Percentiles rank a stretch among this genome's conserved stretches.
Conservation (phyloP, 30 jellyfish, hydroid and myxozoan genomes). For the Haliclystus octoradiatus region DNA sequence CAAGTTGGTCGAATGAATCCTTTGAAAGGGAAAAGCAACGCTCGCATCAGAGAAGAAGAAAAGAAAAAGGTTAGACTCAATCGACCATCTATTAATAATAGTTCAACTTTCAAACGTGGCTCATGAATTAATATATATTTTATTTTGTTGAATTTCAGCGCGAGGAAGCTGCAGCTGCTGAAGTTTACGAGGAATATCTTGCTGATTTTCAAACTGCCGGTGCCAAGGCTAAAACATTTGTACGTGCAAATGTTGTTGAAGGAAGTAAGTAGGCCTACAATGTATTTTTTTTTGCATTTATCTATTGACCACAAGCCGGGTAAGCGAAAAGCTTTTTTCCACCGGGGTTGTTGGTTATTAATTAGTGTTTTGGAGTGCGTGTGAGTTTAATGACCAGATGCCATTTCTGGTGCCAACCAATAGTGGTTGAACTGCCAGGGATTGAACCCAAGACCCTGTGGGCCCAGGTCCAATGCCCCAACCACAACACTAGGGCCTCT, state of each 20-base stretch:
- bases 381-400: no score
- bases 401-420: no score
- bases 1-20: slow-evolving; percentile 61
- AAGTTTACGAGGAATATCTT: slow-evolving; percentile 48
- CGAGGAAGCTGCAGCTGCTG: slow-evolving; percentile 66
- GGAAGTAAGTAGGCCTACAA: slow-evolving; percentile 11
- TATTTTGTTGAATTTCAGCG: slow-evolving; percentile 12
- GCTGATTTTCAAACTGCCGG: slow-evolving; percentile 53
- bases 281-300: not conserved
- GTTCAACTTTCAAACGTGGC: not conserved
- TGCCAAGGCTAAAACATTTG: slow-evolving; percentile 48
- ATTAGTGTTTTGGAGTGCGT: no score
- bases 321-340: no score
- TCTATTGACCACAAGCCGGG: no score
- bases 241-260: slow-evolving; percentile 28
- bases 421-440: no score
- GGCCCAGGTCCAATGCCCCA: no score
- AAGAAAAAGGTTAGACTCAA: slow-evolving; percentile 30
- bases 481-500: no score
- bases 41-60: slow-evolving; percentile 41
- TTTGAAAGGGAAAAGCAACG: slow-evolving; percentile 37
- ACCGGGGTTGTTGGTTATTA: no score
- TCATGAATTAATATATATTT: not conserved
- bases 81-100: no score
- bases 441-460: no score